Percentiles rank a stretch among this genome's conserved stretches.
Evolutionary conservation across 2,888 invertebrate genomes (phyloP).

Genomic region (Rhagium mordax): DNA sequence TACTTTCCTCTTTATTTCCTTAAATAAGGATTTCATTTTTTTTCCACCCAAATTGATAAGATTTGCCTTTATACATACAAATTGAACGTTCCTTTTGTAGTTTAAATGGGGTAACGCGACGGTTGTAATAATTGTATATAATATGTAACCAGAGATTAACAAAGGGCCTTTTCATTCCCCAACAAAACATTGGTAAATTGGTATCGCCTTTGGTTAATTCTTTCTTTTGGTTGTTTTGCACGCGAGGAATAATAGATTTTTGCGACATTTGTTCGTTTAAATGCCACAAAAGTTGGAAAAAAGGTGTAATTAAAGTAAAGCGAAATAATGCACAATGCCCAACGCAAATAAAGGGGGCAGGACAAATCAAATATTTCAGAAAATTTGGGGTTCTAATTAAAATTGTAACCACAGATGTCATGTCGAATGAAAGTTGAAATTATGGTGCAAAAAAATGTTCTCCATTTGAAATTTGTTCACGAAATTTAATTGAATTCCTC

Average conservation of each 20-base stretch:
- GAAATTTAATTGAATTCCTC: too few relatives aligned
- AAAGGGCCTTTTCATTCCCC: constrained; percentile 24
- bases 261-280: constrained; percentile 3
- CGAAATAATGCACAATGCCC: background rate
- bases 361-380: too few relatives aligned
- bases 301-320: background rate
- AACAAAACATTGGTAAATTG: constrained; percentile 31
- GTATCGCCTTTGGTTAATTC: constrained; percentile 29
- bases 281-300: background rate
- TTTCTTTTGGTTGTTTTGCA: constrained; percentile 24
- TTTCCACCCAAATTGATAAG: constrained; percentile 20
- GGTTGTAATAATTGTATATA: constrained; percentile 27
- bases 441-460: too few relatives aligned
- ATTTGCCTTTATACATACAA: constrained; percentile 20
- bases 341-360: background rate
- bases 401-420: too few relatives aligned
- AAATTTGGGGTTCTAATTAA: too few relatives aligned
- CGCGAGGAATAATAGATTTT: constrained; percentile 22
- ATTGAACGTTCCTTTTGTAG: constrained; percentile 28
- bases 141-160: constrained; percentile 24
- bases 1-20: constrained; percentile 3
- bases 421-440: too few relatives aligned
- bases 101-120: constrained; percentile 14
- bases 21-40: constrained; percentile 4
- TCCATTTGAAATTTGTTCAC: too few relatives aligned